Evolutionary conservation across 2,113 vertebrate genomes (phyloP), one percentile per base, ranked within the genome.

Genomic region (Balaeniceps rex): DNA sequence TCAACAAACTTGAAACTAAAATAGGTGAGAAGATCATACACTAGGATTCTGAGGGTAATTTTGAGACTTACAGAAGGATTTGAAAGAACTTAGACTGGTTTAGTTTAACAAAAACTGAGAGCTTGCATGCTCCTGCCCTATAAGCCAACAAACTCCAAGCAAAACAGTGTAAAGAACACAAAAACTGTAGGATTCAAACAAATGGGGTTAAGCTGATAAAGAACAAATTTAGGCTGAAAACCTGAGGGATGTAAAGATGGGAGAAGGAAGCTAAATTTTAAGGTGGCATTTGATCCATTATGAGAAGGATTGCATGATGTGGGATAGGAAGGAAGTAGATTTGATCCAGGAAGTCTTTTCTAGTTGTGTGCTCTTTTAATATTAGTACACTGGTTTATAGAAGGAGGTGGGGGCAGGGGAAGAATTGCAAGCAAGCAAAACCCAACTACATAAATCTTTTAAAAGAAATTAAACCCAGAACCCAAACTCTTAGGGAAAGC

Each of bases 371-470:
- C 25, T 29, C 36, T 52, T 79, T 36, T 21, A 11, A 2, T 58
- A 18, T 18, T 44, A 49, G 33, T 69, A 46, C 9, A 15, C 31
- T 34, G 31, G 21, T 70, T 93, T 74, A 19, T 33, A 34, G 52
- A 49, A 72, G 29, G 33, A 9, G 14, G 1, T 0, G 1, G 36
- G 14, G 16, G 40, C 40, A 40, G 40, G 40, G 12, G 31, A 47
- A 47, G 23, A 82, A 57, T 17, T 88, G 42, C 34, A 79, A 44
- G 51, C 21, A 47, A 70, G 14, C 31, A 78, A 66, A 82, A 57
- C 34, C 11, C 31, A 66, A 7, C 11, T 57, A 15, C 6, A 1
- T 47, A 14, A 52, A 12, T 44, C 5, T 92, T 38, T 14, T 31
- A 38, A 40, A 63, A 0, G 0, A 55, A 74, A 26, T 57, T 18